Conservation (phyloP, 2,113 vertebrate species). For the Nycticebus coucang region DNA sequence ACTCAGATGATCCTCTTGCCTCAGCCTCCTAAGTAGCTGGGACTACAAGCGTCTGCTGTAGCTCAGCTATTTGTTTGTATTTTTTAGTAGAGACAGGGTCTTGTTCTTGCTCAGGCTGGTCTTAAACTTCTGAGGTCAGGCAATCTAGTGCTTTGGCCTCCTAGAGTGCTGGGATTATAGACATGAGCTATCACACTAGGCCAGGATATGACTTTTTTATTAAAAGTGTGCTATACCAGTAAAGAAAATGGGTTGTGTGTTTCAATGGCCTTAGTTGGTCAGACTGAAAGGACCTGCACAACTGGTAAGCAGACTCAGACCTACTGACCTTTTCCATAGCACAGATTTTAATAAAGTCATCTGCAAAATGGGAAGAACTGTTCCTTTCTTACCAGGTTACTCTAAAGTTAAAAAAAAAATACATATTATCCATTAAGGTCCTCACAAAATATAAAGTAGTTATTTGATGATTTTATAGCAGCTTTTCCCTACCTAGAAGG, state of each 20-base stretch:
- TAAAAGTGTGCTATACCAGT: background rate
- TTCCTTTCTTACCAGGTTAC: background rate
- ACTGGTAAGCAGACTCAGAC: background rate
- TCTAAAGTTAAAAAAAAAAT: background rate
- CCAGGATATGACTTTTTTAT: background rate
- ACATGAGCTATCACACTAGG: too few relatives aligned
- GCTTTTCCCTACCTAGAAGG: background rate
- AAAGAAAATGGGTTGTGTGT: background rate
- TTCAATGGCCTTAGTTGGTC: background rate
- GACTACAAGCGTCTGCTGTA: too few relatives aligned
- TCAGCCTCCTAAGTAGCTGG: too few relatives aligned
- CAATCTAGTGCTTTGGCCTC: too few relatives aligned
- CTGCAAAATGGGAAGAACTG: background rate
- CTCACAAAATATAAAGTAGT: background rate
- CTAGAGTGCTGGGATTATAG: too few relatives aligned
- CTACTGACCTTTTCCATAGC: too few relatives aligned
- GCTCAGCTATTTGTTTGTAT: too few relatives aligned
- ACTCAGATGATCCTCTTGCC: too few relatives aligned
- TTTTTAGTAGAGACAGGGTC: too few relatives aligned
- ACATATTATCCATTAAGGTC: background rate
- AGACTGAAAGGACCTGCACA: background rate
- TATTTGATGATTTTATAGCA: slow-evolving; percentile 2
- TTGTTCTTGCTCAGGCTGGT: too few relatives aligned
- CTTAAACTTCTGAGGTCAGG: too few relatives aligned
- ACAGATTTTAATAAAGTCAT: background rate